These are phyloP conservation scores for Diplodus sargus DNA, from an alignment of 2,797 vertebrate genomes.

Conservation along the genomic window DNA sequence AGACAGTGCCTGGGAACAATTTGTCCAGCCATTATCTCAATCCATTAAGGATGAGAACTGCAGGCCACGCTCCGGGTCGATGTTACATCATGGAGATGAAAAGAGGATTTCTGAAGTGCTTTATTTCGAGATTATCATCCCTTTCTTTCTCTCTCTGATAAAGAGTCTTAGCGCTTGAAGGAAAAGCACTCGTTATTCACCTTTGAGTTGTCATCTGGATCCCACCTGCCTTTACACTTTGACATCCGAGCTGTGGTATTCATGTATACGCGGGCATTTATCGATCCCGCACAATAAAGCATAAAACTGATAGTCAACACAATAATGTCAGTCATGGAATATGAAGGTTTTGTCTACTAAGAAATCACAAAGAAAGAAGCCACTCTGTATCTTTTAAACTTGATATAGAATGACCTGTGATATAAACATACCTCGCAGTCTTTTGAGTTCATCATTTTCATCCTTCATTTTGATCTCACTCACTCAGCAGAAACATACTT, in stretches of 20 bases:
- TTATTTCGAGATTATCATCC: slow-evolving; percentile 59
- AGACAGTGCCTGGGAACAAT: slow-evolving; percentile 86
- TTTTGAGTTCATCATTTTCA: slow-evolving; percentile 18
- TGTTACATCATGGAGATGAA: slow-evolving; percentile 73
- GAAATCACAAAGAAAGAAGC: slow-evolving; percentile 1
- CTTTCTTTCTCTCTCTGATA: slow-evolving; percentile 42
- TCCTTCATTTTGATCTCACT: slow-evolving; percentile 28
- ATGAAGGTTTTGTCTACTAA: background rate
- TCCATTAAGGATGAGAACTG: slow-evolving; percentile 83
- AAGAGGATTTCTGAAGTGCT: slow-evolving; percentile 68
- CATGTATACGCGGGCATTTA: background rate
- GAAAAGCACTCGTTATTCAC: slow-evolving; percentile 21
- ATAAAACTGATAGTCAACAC: background rate
- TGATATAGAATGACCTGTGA: background rate
- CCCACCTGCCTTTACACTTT: slow-evolving; percentile 24
- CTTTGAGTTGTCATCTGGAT: slow-evolving; percentile 20
- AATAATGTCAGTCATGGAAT: background rate
- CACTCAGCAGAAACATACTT: slow-evolving; percentile 31
- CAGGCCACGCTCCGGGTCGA: slow-evolving; percentile 74
- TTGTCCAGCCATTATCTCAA: slow-evolving; percentile 84
- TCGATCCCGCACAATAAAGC: slow-evolving; percentile 4
- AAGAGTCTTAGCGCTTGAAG: slow-evolving; percentile 28
- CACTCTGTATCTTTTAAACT: background rate
- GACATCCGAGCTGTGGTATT: background rate
- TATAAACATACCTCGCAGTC: background rate